phyloP scores from a whole-genome alignment of 30 jellyfish, hydroid and myxozoan genomes.

The Turritopsis dohrnii region DNA sequence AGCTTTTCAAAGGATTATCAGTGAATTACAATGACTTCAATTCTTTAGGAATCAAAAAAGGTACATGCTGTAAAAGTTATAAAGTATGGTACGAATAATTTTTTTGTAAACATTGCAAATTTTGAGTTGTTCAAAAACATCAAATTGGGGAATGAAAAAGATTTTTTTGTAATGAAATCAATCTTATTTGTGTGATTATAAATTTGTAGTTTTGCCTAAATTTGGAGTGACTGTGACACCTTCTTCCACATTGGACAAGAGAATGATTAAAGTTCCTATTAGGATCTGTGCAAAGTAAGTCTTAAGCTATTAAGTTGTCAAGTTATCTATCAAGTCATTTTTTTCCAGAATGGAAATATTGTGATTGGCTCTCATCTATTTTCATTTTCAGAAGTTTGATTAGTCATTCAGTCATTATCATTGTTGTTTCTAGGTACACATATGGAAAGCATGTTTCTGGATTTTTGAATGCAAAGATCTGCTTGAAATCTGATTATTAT shows the following conservation, averaged over 20 bases:
- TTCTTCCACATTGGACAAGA: constrained; percentile 48
- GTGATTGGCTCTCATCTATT: not conserved
- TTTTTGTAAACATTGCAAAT: too few relatives aligned
- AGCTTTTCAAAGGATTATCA: too few relatives aligned
- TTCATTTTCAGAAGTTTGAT: not conserved
- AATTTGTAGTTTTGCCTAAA: constrained; percentile 61
- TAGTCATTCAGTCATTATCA: not conserved
- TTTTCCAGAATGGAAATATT: not conserved
- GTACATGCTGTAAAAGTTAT: not conserved
- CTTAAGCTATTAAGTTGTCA: not conserved
- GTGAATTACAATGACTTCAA: too few relatives aligned
- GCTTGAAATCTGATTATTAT: constrained; percentile 14
- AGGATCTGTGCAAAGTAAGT: constrained; percentile 70
- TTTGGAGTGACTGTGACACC: constrained; percentile 60
- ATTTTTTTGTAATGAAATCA: too few relatives aligned
- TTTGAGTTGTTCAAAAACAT: too few relatives aligned
- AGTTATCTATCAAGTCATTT: not conserved
- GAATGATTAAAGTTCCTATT: constrained; percentile 25
- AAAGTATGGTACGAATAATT: not conserved
- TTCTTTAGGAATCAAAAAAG: not conserved
- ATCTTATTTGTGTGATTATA: too few relatives aligned
- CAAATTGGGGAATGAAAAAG: too few relatives aligned
- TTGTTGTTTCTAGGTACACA: constrained; percentile 38
- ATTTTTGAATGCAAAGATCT: constrained; percentile 37
- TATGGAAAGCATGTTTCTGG: constrained; percentile 74